A percentile compares a stretch with the other conserved stretches of the same genome.
These are phyloP conservation scores for Melitaea athalia DNA, from an alignment of 2,888 invertebrate genomes.

Conservation along the genomic window DNA sequence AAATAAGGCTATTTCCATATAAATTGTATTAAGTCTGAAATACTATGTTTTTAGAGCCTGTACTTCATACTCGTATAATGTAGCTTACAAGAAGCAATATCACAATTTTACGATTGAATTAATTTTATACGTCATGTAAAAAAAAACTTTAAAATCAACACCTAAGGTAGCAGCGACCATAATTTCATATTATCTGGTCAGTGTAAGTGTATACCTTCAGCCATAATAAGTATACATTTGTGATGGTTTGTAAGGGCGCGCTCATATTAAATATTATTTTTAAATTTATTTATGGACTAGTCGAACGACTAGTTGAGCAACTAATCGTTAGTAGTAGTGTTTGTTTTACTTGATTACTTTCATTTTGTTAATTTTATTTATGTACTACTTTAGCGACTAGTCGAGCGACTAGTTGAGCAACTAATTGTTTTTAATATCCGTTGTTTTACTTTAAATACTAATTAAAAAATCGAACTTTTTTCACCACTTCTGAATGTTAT, in stretches of 20 bases:
- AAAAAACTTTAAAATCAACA: conserved; percentile 37
- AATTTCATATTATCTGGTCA: conserved; percentile 36
- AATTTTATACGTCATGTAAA: neutral
- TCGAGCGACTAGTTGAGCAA: too few relatives aligned
- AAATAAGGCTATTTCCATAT: neutral
- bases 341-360: too few relatives aligned
- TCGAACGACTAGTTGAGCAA: neutral
- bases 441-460: too few relatives aligned
- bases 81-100: conserved; percentile 2
- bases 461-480: too few relatives aligned
- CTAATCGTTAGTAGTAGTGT: too few relatives aligned
- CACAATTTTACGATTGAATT: conserved; percentile 22
- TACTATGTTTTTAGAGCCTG: neutral
- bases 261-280: conserved; percentile 36
- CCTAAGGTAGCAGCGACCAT: conserved; percentile 35
- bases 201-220: conserved; percentile 32
- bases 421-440: too few relatives aligned
- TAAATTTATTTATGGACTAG: neutral
- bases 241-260: conserved; percentile 56
- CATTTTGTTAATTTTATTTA: neutral
- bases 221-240: conserved; percentile 37
- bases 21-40: neutral
- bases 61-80: neutral
- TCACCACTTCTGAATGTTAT: too few relatives aligned
- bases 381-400: too few relatives aligned